Percentiles rank a stretch among this genome's conserved stretches.
Conservation (phyloP, 2,113 vertebrate species). For the Pelecanus crispus region DNA sequence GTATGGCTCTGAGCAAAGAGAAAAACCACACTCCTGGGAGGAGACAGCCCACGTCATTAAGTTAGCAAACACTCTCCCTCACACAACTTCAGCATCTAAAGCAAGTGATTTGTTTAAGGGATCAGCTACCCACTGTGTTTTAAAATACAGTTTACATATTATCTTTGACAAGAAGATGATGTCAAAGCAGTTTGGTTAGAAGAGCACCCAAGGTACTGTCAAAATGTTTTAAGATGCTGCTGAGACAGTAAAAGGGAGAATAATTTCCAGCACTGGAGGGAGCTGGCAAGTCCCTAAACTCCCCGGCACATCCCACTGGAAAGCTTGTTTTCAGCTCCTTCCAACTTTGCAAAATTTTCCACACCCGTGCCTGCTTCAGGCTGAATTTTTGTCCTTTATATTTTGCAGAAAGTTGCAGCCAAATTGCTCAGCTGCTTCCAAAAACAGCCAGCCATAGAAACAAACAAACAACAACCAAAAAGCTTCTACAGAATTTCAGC, state of each 20-base stretch:
- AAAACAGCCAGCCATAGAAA: neutral
- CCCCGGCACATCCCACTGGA: neutral
- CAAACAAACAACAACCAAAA: neutral
- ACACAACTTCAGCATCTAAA: neutral
- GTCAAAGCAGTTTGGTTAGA: neutral
- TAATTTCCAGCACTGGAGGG: neutral
- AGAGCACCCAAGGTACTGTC: neutral
- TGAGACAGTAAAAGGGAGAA: neutral
- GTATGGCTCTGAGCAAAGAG: neutral
- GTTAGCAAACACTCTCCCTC: neutral
- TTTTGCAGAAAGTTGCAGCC: neutral
- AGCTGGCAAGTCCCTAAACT: neutral
- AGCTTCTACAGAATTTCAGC: neutral
- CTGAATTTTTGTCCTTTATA: neutral
- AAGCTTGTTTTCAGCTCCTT: neutral
- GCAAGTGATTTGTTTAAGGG: neutral
- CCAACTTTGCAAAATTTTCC: neutral
- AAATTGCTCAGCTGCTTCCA: neutral
- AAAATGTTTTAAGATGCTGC: constrained; percentile 9
- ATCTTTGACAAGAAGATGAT: neutral
- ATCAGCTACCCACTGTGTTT: neutral
- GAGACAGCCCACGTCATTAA: neutral
- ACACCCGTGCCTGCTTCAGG: neutral
- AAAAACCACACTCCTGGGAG: neutral
- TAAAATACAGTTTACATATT: neutral